A percentile compares a stretch with the other conserved stretches of the same genome.
Evolutionary conservation across 30 jellyfish, hydroid and myxozoan genomes (phyloP).

Genomic region (Turritopsis rubra): DNA sequence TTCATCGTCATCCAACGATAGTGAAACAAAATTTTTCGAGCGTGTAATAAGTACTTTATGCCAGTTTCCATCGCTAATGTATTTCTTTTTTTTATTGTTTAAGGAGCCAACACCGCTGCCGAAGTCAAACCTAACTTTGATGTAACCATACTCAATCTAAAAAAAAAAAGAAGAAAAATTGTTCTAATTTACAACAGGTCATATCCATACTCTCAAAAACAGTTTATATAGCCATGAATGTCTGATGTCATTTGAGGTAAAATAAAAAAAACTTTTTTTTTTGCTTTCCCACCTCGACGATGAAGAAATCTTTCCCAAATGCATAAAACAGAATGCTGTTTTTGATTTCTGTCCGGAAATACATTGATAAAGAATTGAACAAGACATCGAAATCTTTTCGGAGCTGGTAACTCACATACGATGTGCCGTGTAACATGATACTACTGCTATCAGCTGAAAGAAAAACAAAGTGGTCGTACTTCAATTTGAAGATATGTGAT

Average conservation of each 20-base stretch:
- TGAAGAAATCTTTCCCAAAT: constrained; percentile 78
- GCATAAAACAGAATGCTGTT: constrained; percentile 40
- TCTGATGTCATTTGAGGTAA: too few relatives aligned
- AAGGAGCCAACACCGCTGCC: constrained; percentile 88
- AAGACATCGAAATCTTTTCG: constrained; percentile 63
- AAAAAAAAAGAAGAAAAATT: too few relatives aligned
- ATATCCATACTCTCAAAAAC: too few relatives aligned
- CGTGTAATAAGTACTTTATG: constrained; percentile 66
- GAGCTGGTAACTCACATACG: constrained; percentile 63
- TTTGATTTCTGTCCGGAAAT: constrained; percentile 79
- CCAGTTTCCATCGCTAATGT: constrained; percentile 94
- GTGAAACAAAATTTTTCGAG: constrained; percentile 57
- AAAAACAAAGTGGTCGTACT: neutral
- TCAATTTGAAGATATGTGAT: too few relatives aligned
- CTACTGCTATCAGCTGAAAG: constrained; percentile 66
- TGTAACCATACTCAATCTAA: constrained; percentile 42
- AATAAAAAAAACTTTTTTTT: too few relatives aligned
- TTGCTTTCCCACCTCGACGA: constrained; percentile 82
- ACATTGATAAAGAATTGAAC: constrained; percentile 59
- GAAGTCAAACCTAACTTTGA: constrained; percentile 75
- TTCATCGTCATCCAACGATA: constrained; percentile 68
- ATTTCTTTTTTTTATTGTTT: constrained; percentile 39
- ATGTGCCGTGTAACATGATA: constrained; percentile 78
- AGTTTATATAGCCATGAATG: too few relatives aligned
- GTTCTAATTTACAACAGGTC: too few relatives aligned